Base-by-base conservation (phyloP, 2,888 invertebrate species). In the Beris morrisii region DNA sequence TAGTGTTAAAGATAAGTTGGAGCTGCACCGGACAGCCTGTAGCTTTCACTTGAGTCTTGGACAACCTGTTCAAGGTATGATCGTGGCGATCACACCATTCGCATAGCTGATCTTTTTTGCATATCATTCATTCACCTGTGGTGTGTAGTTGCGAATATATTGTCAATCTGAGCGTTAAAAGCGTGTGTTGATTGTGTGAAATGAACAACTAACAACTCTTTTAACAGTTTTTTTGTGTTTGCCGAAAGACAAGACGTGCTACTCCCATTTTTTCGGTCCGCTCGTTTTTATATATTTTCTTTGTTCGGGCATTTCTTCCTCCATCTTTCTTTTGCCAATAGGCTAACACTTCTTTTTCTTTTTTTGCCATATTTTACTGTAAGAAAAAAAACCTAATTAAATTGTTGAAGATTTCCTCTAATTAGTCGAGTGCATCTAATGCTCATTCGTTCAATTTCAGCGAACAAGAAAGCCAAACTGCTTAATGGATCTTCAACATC, bases 391-490 rank as follows among this genome's bases (percentile, higher is more conserved):
- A 30, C 50, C 48, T 65, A 65, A 65, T 65, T 65, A 65, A 65
- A 56, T 57, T 57, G 65, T 46, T 65, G 48, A 65, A 52, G 50
- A 57, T 65, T 65, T 65, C 57, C 57, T 57, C 57, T 57, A 65
- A 65, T 65, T 65, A 57, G 57, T 57, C 32, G 64, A 56, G 38
- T 50, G 52, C 52, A 65, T 46, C 50, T 55, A 54, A 54, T 58
- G 13, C 43, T 5, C 28, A 43, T 79, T 77, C 75, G 78, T 79
- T 78, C 78, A 78, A 79, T 79, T 80, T 74, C 79, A 81, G 81
- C 81, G 77, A 81, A 80, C 78, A 81, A 81, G 78, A 81, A 81
- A 80, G 81, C 81, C 76, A 81, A 81, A 73, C 78, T 81, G 71
- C 78, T 81, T 70, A 81, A 78, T 76, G 78, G 78, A 72, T 72